Conservation (phyloP, 2,797 vertebrate genomes). For the Gymnodraco acuticeps region DNA sequence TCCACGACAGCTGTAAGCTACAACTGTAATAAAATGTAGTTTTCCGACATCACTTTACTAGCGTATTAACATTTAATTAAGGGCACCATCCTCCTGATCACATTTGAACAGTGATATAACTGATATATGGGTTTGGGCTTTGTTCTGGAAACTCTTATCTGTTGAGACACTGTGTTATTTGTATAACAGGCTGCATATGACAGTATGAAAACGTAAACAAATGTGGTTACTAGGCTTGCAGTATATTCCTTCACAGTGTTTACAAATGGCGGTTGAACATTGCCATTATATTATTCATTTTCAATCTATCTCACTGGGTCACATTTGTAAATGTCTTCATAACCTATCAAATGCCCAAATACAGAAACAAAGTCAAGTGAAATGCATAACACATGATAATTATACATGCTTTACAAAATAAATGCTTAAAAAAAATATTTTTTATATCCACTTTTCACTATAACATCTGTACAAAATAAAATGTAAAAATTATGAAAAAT, state of each 20-base stretch:
- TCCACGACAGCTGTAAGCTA: constrained; percentile 25
- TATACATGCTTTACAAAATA: constrained; percentile 66
- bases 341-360: constrained; percentile 63
- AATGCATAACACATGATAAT: constrained; percentile 59
- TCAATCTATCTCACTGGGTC: constrained; percentile 22
- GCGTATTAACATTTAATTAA: constrained; percentile 46
- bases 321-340: constrained; percentile 58
- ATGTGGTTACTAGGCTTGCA: constrained; percentile 8
- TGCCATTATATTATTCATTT: constrained; percentile 26
- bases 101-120: constrained; percentile 38
- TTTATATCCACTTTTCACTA: constrained; percentile 33
- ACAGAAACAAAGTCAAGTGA: constrained; percentile 65
- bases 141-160: constrained; percentile 21
- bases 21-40: constrained; percentile 11
- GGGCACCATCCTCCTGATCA: constrained; percentile 44
- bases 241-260: constrained; percentile 55
- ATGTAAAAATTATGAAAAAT: constrained; percentile 48
- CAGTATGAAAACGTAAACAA: constrained; percentile 21
- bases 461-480: constrained; percentile 61
- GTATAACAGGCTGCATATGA: constrained; percentile 3
- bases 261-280: constrained; percentile 28
- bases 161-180: not conserved
- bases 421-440: constrained; percentile 48
- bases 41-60: not conserved
- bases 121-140: constrained; percentile 18